Percentiles rank a stretch among this genome's conserved stretches.
Evolutionary conservation across 2,888 invertebrate genomes (phyloP).

Genomic region (Diadromus collaris): DNA sequence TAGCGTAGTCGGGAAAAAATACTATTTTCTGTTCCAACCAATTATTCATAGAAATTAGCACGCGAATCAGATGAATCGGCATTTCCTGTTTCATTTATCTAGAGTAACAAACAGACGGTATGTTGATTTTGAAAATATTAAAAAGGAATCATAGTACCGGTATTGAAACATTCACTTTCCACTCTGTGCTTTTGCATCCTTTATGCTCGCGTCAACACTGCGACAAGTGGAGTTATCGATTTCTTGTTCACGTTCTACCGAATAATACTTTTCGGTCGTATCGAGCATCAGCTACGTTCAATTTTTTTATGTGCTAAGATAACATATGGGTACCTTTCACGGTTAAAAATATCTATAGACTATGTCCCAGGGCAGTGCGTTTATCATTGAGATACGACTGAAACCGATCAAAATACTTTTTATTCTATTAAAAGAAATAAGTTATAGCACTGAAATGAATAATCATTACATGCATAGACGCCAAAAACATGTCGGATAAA

Average conservation of each 20-base stretch:
- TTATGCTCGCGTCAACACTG: slow-evolving; percentile 3
- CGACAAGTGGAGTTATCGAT: slow-evolving; percentile 14
- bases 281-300: background rate
- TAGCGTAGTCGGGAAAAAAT: too few species aligned
- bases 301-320: slow-evolving; percentile 7
- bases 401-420: slow-evolving; percentile 33
- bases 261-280: slow-evolving; percentile 11
- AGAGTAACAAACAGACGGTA: background rate
- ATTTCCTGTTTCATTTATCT: background rate
- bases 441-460: background rate
- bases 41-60: background rate
- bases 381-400: slow-evolving; percentile 12
- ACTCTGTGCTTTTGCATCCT: slow-evolving; percentile 43
- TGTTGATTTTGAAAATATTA: background rate
- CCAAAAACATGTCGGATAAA: slow-evolving; percentile 9
- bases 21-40: background rate
- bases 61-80: too few species aligned
- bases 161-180: background rate
- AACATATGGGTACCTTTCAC: background rate
- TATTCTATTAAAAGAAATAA: slow-evolving; percentile 5
- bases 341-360: background rate
- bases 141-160: background rate
- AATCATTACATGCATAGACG: slow-evolving; percentile 9
- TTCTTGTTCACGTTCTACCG: slow-evolving; percentile 5
- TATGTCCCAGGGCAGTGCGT: background rate